Base-by-base conservation (phyloP, 2,888 invertebrate species). In the Caenorhabditis sp. region DNA sequence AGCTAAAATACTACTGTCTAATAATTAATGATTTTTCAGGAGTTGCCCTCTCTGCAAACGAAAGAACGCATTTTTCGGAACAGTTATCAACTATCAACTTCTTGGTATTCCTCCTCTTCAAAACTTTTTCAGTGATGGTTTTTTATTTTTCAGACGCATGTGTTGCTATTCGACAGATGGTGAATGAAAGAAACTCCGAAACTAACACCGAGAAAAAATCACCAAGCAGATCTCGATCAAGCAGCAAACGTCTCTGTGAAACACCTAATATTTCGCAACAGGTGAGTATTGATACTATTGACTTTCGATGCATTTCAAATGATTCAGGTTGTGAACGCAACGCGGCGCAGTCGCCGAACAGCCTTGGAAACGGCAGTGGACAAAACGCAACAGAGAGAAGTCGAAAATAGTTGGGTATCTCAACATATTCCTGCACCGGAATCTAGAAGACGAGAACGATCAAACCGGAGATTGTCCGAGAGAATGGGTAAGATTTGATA, bases 261-360 rank as follows among this genome's bases (percentile, higher is more conserved):
- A 69, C 69, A 1, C 75, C 75, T 12, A 70, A 70, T 62, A 75
- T 75, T 64, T 75, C 75, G 3, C 75, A 75, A 60, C 75, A 75
- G 50, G n/a, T n/a, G n/a, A n/a, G n/a, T n/a, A n/a, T n/a, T n/a
- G n/a, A n/a, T n/a, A n/a, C n/a, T n/a, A n/a, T n/a, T n/a, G n/a
- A n/a, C n/a, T n/a, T n/a, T n/a, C n/a, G n/a, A n/a, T n/a, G n/a
- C n/a, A n/a, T n/a, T n/a, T n/a, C n/a, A n/a, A n/a, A n/a, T n/a
- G n/a, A n/a, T n/a, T n/a, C n/a, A n/a, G n/a, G 75, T 75, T 26
- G 75, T 75, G 10, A 75, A 75, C 21, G 75, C 75, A 0, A 70
- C 75, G 8, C 60, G 70, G 2, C 49, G 75, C 54, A 75, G 54
- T 26, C 52, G 75, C 3, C 14, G 67, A 17, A 75, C 65, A 4